Evolutionary conservation across 2,113 vertebrate genomes (phyloP).

Genomic region (Emydocephalus ijimae): DNA sequence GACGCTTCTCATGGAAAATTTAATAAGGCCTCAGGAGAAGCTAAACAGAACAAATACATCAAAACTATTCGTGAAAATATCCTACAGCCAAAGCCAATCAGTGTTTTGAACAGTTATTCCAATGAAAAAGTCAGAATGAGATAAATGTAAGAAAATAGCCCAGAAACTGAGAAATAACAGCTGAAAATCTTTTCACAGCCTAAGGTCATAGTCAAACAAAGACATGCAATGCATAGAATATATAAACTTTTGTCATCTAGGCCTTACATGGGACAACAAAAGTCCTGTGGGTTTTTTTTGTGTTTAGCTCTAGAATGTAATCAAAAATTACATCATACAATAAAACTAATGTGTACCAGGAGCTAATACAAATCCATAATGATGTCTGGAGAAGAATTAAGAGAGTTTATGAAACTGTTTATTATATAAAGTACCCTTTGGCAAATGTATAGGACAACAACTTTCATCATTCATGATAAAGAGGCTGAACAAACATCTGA

Average conservation of each 20-base stretch:
- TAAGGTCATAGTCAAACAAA: not conserved
- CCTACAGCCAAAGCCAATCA: not conserved
- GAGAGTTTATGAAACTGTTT: not conserved
- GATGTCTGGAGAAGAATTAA: not conserved
- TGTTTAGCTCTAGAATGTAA: not conserved
- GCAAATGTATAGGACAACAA: not conserved
- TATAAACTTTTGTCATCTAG: not conserved
- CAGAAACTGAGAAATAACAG: not conserved
- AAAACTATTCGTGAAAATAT: constrained; percentile 32
- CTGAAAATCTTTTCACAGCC: not conserved
- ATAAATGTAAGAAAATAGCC: constrained; percentile 21
- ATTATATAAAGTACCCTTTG: not conserved
- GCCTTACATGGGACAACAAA: not conserved
- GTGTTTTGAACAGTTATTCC: constrained; percentile 14
- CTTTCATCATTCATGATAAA: not conserved
- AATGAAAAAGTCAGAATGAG: constrained; percentile 6
- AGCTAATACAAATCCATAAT: not conserved
- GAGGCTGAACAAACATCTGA: not conserved
- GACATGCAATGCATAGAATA: not conserved
- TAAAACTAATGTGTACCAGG: not conserved
- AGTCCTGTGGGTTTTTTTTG: not conserved
- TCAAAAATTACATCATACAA: not conserved
- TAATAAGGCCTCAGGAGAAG: constrained; percentile 25
- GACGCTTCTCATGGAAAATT: constrained; percentile 7
- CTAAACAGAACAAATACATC: constrained; percentile 7